phyloP scores from a whole-genome alignment of 2,888 invertebrate genomes.

The Ectemnius cavifrons region DNA sequence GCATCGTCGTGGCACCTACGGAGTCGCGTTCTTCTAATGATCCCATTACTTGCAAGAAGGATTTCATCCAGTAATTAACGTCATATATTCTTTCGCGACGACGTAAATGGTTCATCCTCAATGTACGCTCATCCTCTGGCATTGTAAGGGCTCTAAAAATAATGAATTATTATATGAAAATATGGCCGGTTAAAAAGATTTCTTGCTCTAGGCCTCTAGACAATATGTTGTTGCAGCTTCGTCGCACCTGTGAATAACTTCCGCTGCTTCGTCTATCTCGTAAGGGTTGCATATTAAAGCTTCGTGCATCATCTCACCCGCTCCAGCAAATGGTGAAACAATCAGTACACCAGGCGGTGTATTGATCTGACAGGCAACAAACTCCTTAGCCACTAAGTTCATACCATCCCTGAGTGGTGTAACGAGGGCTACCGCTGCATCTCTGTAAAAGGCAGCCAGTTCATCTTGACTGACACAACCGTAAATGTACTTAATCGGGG shows the following conservation, averaged over 20 bases:
- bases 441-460: conserved; percentile 91
- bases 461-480: conserved; percentile 93
- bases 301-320: conserved; percentile 96
- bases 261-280: conserved; percentile 92
- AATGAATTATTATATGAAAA: background rate
- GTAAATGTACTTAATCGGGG: conserved; percentile 93
- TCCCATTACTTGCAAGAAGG: conserved; percentile 92
- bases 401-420: conserved; percentile 93
- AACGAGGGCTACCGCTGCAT: conserved; percentile 91
- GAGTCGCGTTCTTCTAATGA: conserved; percentile 90
- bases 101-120: conserved; percentile 91
- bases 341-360: conserved; percentile 91
- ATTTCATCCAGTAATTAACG: conserved; percentile 93
- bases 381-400: conserved; percentile 96
- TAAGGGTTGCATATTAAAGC: conserved; percentile 94
- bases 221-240: background rate
- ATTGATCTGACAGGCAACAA: conserved; percentile 94
- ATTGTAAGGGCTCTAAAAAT: conserved; percentile 87
- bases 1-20: conserved; percentile 90
- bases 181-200: background rate
- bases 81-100: conserved; percentile 90
- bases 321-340: conserved; percentile 94
- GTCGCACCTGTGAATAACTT: conserved; percentile 87
- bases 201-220: background rate
- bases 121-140: conserved; percentile 92